These are phyloP conservation scores for Drosophila nigricruria DNA, from an alignment of 2,888 invertebrate species.

Conservation along the genomic window DNA sequence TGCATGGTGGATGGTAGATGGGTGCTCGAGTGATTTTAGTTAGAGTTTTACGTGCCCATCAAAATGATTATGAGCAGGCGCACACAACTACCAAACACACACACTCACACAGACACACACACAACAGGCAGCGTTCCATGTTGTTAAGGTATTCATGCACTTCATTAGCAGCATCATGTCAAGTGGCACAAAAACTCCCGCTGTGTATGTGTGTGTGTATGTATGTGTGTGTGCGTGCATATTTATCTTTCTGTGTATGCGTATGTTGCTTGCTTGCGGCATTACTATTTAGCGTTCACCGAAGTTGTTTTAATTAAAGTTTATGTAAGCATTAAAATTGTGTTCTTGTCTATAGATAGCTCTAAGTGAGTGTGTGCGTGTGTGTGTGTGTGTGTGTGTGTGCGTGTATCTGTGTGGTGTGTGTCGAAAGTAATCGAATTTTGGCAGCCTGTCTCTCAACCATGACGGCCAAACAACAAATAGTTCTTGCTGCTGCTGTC, in stretches of 20 bases:
- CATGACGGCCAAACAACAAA: conserved; percentile 17
- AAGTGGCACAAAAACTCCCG: conserved; percentile 38
- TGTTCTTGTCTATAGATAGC: conserved; percentile 39
- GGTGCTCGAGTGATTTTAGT: conserved; percentile 72
- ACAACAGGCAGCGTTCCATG: conserved; percentile 30
- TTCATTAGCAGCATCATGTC: conserved; percentile 70
- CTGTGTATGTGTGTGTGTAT: conserved; percentile 14
- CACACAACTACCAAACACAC: not conserved
- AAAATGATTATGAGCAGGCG: conserved; percentile 70
- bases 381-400: not conserved
- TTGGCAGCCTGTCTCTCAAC: conserved; percentile 28
- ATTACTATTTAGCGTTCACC: conserved; percentile 56
- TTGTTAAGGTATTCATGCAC: conserved; percentile 73
- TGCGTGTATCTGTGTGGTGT: conserved; percentile 4
- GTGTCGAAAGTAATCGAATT: conserved; percentile 49
- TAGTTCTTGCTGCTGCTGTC: conserved; percentile 9
- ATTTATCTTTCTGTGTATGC: conserved; percentile 1
- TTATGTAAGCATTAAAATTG: conserved; percentile 69
- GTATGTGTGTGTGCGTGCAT: conserved; percentile 1
- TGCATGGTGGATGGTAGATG: conserved; percentile 12
- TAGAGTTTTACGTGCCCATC: conserved; percentile 76
- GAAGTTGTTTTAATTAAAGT: conserved; percentile 74
- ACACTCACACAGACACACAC: not conserved
- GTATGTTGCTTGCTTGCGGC: conserved; percentile 30
- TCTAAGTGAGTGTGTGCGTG: not conserved